Base-by-base conservation (phyloP, 2,888 invertebrate species). In the Colletes collaris region DNA sequence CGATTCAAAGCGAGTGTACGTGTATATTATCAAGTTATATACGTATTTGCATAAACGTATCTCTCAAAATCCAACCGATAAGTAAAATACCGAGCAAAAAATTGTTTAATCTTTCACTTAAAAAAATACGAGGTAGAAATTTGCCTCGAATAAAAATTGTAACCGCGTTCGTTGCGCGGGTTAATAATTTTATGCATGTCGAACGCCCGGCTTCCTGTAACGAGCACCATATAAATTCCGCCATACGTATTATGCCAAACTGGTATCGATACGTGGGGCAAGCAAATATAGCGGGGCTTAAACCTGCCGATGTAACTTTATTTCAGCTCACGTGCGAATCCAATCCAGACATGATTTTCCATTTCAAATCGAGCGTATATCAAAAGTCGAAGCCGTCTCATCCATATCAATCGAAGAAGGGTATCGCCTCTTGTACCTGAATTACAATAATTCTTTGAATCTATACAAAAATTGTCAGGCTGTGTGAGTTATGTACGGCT, bases 301-400 rank as follows among this genome's bases (percentile, higher is more conserved):
- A 75, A 76, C 74, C 64, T 74, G 85, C 64, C 77, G 70, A 66
- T 81, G 81, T 85, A 81, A 89, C 86, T 91, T 91, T 91, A 91
- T 91, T 91, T 90, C 91, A 87, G 85, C 88, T 92, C 92, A 92
- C 92, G 92, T 91, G 87, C 90, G 79, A 90, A 91, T 88, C 90
- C 90, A 91, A 91, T 91, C 89, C 89, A 87, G 82, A 85, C 89
- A 91, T 91, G 90, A 92, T 91, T 92, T 91, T 92, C 91, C 91
- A 92, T 91, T 92, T 92, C 88, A 92, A 92, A 92, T 91, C 87
- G 90, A 91, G 92, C 92, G 90, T 90, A 90, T 90, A 91, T 92
- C 91, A 91, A 90, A 90, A 89, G 86, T 90, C 87, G 85, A 13
- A 70, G 82, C 87, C 62, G 85, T 89, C 88, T 91, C 90, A 91